Percentiles rank a stretch among this genome's conserved stretches.
Evolutionary conservation across 2,113 vertebrate species (phyloP).

Genomic region (Hiodon alosoides): DNA sequence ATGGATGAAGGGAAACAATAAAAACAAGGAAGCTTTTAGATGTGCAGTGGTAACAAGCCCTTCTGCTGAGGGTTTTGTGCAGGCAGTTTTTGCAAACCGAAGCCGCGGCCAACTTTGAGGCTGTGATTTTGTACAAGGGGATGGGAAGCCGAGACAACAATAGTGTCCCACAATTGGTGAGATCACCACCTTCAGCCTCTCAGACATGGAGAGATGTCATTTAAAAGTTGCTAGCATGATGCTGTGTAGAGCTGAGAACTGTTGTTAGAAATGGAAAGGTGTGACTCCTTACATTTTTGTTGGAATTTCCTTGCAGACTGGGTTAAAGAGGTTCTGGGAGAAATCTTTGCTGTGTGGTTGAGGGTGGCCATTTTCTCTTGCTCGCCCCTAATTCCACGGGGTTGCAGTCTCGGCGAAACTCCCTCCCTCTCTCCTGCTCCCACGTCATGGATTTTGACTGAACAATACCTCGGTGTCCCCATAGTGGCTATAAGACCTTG

Average conservation of each 20-base stretch:
- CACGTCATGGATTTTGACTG: background rate
- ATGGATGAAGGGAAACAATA: background rate
- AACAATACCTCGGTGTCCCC: background rate
- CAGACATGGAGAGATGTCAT: too few species aligned
- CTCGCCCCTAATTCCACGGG: background rate
- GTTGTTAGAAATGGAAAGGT: background rate
- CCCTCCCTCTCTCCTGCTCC: background rate
- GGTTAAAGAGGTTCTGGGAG: background rate
- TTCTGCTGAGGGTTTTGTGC: too few species aligned
- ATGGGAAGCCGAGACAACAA: too few species aligned
- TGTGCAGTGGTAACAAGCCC: too few species aligned
- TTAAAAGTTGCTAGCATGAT: too few species aligned
- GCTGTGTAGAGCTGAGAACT: background rate
- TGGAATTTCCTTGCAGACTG: background rate
- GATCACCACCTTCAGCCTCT: too few species aligned
- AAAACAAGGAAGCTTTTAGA: too few species aligned
- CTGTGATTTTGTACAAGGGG: too few species aligned
- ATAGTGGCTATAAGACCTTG: background rate
- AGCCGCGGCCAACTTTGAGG: too few species aligned
- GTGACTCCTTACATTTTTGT: constrained; percentile 3
- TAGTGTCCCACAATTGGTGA: too few species aligned
- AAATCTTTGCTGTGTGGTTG: background rate
- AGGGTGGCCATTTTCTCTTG: background rate
- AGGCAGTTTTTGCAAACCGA: too few species aligned
- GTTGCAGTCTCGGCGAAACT: background rate